These are phyloP conservation scores for Isurus oxyrinchus DNA, from an alignment of 2,113 vertebrate genomes.

Conservation along the genomic window DNA sequence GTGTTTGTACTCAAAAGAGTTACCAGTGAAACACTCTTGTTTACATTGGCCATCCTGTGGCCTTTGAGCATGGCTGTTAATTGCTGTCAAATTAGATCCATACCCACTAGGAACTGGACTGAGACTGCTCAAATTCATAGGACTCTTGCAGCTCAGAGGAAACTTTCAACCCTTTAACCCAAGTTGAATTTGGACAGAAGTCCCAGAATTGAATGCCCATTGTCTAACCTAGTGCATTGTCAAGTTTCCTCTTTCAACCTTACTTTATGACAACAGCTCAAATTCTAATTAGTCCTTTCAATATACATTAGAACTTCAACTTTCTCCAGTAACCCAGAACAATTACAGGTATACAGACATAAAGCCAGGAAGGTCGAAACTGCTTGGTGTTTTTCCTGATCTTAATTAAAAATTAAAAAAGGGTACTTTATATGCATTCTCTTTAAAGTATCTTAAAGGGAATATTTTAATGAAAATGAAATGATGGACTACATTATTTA, in stretches of 20 bases:
- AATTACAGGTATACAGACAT: background rate
- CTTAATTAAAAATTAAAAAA: background rate
- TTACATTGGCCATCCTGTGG: background rate
- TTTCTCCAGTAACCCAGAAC: background rate
- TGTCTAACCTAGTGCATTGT: background rate
- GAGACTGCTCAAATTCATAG: background rate
- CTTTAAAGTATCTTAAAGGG: background rate
- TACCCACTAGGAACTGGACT: background rate
- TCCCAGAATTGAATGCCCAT: background rate
- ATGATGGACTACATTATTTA: background rate
- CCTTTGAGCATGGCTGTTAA: background rate
- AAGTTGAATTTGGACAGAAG: background rate
- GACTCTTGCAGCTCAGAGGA: background rate
- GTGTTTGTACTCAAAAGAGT: no score
- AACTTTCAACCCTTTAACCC: background rate
- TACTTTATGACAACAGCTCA: background rate
- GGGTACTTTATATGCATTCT: background rate
- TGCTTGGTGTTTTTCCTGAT: background rate
- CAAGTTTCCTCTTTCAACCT: background rate
- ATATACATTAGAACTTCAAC: background rate
- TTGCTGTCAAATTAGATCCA: background rate
- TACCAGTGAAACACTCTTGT: background rate
- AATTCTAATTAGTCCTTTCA: background rate
- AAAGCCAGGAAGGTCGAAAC: background rate
- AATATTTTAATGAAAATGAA: background rate